Evolutionary conservation across 2,113 vertebrate genomes (phyloP).

Genomic region (Halcyon malimbica): DNA sequence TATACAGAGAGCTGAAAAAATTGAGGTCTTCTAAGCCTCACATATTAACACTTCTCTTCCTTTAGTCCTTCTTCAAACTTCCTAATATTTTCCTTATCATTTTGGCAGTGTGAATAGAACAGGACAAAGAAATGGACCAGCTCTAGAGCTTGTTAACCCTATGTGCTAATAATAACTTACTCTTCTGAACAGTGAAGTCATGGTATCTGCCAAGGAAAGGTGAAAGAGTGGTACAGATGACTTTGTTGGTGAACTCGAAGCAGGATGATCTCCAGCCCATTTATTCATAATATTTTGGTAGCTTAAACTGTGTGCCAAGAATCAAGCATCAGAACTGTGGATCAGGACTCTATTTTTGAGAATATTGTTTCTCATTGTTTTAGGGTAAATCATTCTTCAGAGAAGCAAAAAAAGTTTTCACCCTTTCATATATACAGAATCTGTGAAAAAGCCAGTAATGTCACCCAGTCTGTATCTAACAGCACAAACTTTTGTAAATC

Average conservation of each 20-base stretch:
- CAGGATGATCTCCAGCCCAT: background rate
- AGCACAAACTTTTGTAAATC: background rate
- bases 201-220: background rate
- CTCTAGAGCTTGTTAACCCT: background rate
- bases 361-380: background rate
- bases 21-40: background rate
- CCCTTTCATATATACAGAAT: background rate
- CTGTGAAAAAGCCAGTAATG: background rate
- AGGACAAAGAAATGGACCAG: background rate
- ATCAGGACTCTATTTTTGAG: background rate
- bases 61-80: background rate
- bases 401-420: background rate
- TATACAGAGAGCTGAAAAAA: background rate
- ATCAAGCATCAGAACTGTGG: background rate
- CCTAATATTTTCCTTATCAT: background rate
- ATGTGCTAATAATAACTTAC: background rate
- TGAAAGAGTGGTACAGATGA: background rate
- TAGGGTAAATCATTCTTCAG: background rate
- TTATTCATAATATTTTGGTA: background rate
- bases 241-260: background rate
- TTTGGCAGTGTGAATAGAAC: background rate
- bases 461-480: background rate
- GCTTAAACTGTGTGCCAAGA: background rate
- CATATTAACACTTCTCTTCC: background rate
- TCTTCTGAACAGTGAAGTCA: background rate